Evolutionary conservation across 2,113 vertebrate genomes (phyloP).

Genomic region (Xyrauchen texanus): DNA sequence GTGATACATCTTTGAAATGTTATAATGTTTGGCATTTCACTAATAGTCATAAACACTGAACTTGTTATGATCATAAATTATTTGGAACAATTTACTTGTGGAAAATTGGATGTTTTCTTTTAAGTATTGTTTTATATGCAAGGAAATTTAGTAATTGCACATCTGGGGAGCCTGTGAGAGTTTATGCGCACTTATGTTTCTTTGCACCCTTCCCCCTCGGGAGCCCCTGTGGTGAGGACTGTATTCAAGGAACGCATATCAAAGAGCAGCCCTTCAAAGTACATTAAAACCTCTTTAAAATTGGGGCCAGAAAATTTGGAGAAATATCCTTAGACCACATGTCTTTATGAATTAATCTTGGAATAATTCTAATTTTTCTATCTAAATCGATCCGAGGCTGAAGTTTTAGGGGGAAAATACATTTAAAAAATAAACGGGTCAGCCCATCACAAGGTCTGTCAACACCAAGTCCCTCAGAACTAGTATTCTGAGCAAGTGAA

Average conservation of each 20-base stretch:
- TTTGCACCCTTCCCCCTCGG: constrained; percentile 27
- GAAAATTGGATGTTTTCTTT: constrained; percentile 25
- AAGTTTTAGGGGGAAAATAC: neutral
- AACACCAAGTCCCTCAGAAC: neutral
- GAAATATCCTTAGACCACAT: constrained; percentile 18
- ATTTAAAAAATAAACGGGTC: constrained; percentile 3
- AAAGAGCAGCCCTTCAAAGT: constrained; percentile 39
- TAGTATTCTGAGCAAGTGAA: neutral
- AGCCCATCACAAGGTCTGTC: neutral
- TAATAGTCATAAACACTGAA: neutral
- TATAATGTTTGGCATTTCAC: neutral
- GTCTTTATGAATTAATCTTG: constrained; percentile 44
- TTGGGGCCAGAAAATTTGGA: constrained; percentile 44
- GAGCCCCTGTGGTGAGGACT: constrained; percentile 44
- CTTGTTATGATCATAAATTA: neutral
- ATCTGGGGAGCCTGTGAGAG: constrained; percentile 33
- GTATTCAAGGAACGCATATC: constrained; percentile 44
- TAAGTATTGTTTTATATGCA: constrained; percentile 55
- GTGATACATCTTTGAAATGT: neutral
- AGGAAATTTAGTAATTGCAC: constrained; percentile 59
- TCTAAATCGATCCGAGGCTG: neutral
- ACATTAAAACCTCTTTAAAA: constrained; percentile 38
- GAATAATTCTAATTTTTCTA: constrained; percentile 40
- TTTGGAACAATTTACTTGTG: neutral
- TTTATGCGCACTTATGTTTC: constrained; percentile 34